A percentile compares a stretch with the other conserved stretches of the same genome.
These are phyloP conservation scores for Rhinophrynus dorsalis DNA, from an alignment of 2,797 vertebrate genomes.

Conservation along the genomic window DNA sequence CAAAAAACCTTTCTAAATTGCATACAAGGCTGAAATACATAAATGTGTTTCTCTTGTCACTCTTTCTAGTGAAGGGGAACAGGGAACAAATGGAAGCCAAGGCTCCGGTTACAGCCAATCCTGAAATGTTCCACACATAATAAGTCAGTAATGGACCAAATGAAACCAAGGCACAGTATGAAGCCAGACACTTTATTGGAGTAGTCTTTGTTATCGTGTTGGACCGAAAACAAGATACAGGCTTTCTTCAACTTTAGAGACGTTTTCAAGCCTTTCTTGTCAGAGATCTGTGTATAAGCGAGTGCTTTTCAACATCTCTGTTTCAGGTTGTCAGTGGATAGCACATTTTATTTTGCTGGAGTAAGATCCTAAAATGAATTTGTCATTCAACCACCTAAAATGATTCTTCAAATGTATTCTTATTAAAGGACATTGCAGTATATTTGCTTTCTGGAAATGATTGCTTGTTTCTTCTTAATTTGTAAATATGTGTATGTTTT, in stretches of 20 bases:
- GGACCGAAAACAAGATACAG: not conserved
- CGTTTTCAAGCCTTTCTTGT: not conserved
- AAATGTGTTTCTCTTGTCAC: slow-evolving; percentile 22
- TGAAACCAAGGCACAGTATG: slow-evolving; percentile 59
- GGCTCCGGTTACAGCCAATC: slow-evolving; percentile 97
- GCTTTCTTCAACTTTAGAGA: not conserved
- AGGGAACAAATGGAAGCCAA: slow-evolving; percentile 98
- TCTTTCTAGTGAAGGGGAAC: slow-evolving; percentile 90
- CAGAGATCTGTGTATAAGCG: not conserved
- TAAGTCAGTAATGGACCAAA: slow-evolving; percentile 70
- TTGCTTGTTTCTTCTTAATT: too few species aligned
- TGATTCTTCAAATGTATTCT: slow-evolving; percentile 1
- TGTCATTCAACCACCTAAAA: not conserved
- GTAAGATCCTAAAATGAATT: slow-evolving; percentile 33
- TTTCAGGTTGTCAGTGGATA: slow-evolving; percentile 5
- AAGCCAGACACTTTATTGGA: not conserved
- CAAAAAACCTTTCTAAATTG: not conserved
- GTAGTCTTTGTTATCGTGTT: slow-evolving; percentile 2
- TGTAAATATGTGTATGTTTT: too few species aligned
- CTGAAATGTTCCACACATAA: slow-evolving; percentile 81
- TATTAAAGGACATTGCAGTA: slow-evolving; percentile 21
- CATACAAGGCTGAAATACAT: not conserved
- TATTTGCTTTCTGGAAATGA: not conserved
- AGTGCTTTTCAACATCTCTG: not conserved
- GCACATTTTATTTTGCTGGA: slow-evolving; percentile 10